Evolutionary conservation across 2,888 invertebrate genomes (phyloP).

Genomic region (Drosophila meridionalis): DNA sequence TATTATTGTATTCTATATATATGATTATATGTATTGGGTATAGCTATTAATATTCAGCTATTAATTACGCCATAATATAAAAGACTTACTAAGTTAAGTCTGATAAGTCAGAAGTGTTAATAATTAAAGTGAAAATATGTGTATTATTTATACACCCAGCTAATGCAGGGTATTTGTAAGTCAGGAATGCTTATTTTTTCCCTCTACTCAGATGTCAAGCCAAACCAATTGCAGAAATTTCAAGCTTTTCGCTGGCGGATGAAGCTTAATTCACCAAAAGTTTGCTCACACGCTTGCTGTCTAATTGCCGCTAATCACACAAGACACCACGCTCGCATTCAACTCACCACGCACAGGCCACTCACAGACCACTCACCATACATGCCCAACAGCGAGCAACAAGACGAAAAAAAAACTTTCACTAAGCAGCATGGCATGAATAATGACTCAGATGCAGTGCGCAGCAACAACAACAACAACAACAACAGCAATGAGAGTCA

Average conservation of each 20-base stretch:
- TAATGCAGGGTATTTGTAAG: neutral
- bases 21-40: too few relatives aligned
- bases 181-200: neutral
- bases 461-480: slow-evolving; percentile 6
- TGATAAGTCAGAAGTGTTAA: too few relatives aligned
- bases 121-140: too few relatives aligned
- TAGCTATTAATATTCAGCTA: too few relatives aligned
- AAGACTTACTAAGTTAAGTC: too few relatives aligned
- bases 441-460: slow-evolving; percentile 59
- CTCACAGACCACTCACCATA: neutral
- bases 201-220: neutral
- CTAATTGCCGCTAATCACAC: slow-evolving; percentile 65
- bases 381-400: neutral
- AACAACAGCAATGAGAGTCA: slow-evolving; percentile 21
- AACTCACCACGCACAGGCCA: slow-evolving; percentile 4
- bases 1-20: too few relatives aligned
- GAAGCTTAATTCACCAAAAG: neutral
- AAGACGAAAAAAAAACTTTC: slow-evolving; percentile 54
- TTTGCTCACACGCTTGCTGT: slow-evolving; percentile 29
- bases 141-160: neutral
- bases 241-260: too few relatives aligned
- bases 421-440: slow-evolving; percentile 64
- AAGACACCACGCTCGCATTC: slow-evolving; percentile 6
- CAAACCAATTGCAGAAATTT: neutral
- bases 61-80: too few relatives aligned